Base-by-base conservation (phyloP, 1,140 invertebrate genomes). In the Solenopsis fugax region DNA sequence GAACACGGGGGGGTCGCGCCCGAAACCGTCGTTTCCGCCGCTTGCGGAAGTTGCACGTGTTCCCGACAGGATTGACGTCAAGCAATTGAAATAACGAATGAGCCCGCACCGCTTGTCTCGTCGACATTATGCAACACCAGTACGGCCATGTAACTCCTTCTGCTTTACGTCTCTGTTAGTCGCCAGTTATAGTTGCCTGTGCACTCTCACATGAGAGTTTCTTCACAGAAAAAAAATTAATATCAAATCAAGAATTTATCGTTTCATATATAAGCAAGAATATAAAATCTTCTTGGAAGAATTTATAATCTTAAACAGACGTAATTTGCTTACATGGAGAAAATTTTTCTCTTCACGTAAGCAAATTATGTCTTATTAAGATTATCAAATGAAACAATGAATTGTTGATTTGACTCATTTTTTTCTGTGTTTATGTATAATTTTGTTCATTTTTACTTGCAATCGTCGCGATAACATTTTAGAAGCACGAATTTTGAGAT, bases 61-160 rank as follows among this genome's bases (percentile, higher is more conserved):
- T 91, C 73, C 73, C 86, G 90, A 87, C 87, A 85, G 90, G 77
- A 81, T 69, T 90, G 89, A 90, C 90, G 90, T 91, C 89, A 89
- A 76, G 82, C 87, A 88, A 89, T 91, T 71, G 87, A 90, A 91
- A 89, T 91, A 91, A 91, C 89, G 87, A 91, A 91, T 89, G 89
- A 18, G 29, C 24, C 48, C 62, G 60, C 41, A 29, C 24, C 67
- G 87, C 58, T 86, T 37, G 54, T 76, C 65, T 62, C 10, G 18
- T 29, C 60, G 21, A 13, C 62, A 85, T 90, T 90, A 88, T 71
- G 75, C 88, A 71, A 48, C 75, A 41, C 48, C 34, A 10, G n/a
- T 41, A 21, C 65, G 50, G 16, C 21, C 16, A 13, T 50, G 71
- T 54, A 45, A 75, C 45, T 60, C 37, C 69, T 77, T 77, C 73